A percentile compares a stretch with the other conserved stretches of the same genome.
phyloP scores from a whole-genome alignment of 2,888 invertebrate species.

The Drosophila prolongata region DNA sequence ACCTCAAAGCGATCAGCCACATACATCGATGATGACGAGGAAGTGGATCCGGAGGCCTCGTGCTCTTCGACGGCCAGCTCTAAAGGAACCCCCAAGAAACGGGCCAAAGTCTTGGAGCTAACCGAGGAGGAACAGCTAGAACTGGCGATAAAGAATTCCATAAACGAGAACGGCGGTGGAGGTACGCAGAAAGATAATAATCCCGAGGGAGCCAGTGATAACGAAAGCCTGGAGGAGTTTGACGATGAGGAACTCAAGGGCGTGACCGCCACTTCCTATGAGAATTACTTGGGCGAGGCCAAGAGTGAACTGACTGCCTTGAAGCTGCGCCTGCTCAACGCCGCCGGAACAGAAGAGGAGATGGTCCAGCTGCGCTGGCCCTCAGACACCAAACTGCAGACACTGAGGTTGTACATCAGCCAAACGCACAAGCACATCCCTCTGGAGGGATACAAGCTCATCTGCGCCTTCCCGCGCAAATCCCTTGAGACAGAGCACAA shows the following conservation, averaged over 20 bases:
- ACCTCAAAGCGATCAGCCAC: constrained; percentile 71
- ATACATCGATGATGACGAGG: constrained; percentile 60
- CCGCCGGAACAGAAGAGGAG: constrained; percentile 75
- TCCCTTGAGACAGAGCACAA: constrained; percentile 80
- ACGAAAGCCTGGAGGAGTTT: constrained; percentile 74
- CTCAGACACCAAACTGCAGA: constrained; percentile 81
- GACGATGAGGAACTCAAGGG: constrained; percentile 69
- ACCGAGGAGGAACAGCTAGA: constrained; percentile 83
- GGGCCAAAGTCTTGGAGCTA: constrained; percentile 77
- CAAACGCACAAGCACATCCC: constrained; percentile 82
- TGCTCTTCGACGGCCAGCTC: constrained; percentile 48
- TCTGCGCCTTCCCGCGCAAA: constrained; percentile 83
- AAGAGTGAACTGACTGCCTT: constrained; percentile 78
- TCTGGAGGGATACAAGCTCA: constrained; percentile 82
- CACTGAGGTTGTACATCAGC: constrained; percentile 79
- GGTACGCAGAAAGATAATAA: constrained; percentile 55
- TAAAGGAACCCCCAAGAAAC: constrained; percentile 64
- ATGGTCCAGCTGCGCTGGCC: constrained; percentile 84
- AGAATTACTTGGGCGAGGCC: constrained; percentile 67
- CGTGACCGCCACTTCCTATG: constrained; percentile 67
- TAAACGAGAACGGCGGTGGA: constrained; percentile 82
- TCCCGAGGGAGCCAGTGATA: constrained; percentile 60
- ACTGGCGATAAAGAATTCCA: constrained; percentile 84
- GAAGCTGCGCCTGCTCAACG: constrained; percentile 80
- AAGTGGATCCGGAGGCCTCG: constrained; percentile 50